Conservation (phyloP, 2,113 vertebrate species). For the Marcusenius ussheri region DNA sequence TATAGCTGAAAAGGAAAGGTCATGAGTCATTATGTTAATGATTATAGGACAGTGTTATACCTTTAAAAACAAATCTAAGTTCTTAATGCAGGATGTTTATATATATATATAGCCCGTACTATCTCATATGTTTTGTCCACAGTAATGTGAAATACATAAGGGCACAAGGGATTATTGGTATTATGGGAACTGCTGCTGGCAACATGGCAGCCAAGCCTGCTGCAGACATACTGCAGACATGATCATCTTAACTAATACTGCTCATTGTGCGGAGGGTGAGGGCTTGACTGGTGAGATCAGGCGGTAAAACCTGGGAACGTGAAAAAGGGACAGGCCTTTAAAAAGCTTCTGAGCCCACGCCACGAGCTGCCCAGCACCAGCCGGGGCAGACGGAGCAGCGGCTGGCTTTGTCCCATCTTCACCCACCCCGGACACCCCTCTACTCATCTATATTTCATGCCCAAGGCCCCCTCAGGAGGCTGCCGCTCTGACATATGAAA, state of each 20-base stretch:
- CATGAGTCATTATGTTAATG: background rate
- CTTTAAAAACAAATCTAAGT: background rate
- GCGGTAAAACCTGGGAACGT: background rate
- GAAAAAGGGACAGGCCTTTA: background rate
- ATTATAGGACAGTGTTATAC: background rate
- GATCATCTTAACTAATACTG: background rate
- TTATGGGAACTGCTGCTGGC: background rate
- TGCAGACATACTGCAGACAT: background rate
- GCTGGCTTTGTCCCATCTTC: conserved; percentile 41
- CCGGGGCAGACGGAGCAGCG: conserved; percentile 8
- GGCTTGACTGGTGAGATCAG: background rate
- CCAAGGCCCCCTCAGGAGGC: conserved; percentile 35
- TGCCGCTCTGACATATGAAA: conserved; percentile 45
- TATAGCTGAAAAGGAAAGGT: background rate
- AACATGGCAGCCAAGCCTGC: background rate
- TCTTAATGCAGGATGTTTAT: background rate
- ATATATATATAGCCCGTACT: background rate
- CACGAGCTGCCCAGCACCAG: conserved; percentile 23
- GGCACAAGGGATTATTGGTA: background rate
- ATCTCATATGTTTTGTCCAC: background rate
- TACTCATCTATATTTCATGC: conserved; percentile 60
- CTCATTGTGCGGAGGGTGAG: background rate
- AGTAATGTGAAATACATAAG: background rate
- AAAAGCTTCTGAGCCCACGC: background rate
- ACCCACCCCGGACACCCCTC: background rate